Evolutionary conservation across 1,140 invertebrate species (phyloP).

Genomic region (Ips typographus): DNA sequence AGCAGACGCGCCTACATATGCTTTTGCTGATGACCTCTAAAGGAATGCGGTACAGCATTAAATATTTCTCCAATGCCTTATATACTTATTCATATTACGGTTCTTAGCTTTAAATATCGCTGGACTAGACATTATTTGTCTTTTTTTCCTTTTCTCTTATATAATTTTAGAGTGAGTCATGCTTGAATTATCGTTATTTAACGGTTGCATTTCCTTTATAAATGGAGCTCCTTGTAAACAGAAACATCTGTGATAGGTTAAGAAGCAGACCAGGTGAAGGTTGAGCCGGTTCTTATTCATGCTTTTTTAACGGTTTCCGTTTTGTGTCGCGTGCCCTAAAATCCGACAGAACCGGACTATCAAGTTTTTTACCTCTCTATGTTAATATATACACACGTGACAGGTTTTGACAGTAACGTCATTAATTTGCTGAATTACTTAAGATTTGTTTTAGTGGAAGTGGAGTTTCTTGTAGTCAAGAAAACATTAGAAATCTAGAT

Average conservation of each 20-base stretch:
- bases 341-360: background rate
- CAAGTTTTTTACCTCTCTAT: background rate
- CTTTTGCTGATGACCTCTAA: background rate
- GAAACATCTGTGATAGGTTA: slow-evolving; percentile 3
- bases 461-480: background rate
- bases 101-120: background rate
- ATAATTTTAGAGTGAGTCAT: background rate
- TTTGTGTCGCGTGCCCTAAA: background rate
- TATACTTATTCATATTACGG: background rate
- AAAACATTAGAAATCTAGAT: background rate
- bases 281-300: background rate
- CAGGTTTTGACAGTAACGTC: no score
- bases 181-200: background rate
- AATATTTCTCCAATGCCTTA: slow-evolving; percentile 2
- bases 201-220: background rate
- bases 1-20: no score
- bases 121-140: background rate
- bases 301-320: slow-evolving; percentile 11
- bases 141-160: background rate
- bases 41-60: background rate
- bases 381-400: background rate
- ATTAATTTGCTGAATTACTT: background rate
- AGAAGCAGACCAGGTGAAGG: slow-evolving; percentile 9
- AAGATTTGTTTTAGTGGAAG: background rate
- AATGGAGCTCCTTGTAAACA: background rate